phyloP scores from a whole-genome alignment of 2,888 invertebrate genomes.

The Malacosoma neustria region DNA sequence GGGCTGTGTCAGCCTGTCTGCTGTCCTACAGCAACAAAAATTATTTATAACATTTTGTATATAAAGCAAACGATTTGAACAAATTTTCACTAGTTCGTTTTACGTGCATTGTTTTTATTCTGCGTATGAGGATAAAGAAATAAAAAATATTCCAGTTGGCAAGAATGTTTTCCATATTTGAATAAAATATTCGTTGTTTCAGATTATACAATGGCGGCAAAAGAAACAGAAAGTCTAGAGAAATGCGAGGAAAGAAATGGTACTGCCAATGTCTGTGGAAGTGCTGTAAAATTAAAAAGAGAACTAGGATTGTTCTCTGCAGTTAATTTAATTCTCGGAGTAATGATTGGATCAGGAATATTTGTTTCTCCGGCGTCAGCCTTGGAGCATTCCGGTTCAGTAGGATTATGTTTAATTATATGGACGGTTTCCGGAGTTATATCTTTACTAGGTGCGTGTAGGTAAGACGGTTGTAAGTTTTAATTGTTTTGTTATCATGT shows the following conservation, averaged over 20 bases:
- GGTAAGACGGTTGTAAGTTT: slow-evolving; percentile 31
- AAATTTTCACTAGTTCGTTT: background rate
- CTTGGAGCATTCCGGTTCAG: slow-evolving; percentile 83
- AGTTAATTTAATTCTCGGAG: slow-evolving; percentile 87
- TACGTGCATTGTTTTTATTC: background rate
- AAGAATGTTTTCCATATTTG: background rate
- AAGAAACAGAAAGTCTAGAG: slow-evolving; percentile 27
- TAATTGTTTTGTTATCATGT: background rate
- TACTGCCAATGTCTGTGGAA: slow-evolving; percentile 26
- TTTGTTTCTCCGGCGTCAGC: slow-evolving; percentile 90
- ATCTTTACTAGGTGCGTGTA: slow-evolving; percentile 82
- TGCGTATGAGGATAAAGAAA: no score
- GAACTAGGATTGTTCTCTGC: slow-evolving; percentile 88
- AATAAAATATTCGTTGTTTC: slow-evolving; percentile 18
- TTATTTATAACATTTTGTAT: no score
- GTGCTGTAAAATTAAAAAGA: slow-evolving; percentile 78
- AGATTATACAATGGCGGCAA: slow-evolving; percentile 35
- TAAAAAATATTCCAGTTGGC: background rate
- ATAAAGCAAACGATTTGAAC: no score
- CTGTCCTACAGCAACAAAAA: no score
- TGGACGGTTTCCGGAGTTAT: slow-evolving; percentile 87
- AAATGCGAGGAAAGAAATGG: slow-evolving; percentile 28
- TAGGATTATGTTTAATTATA: slow-evolving; percentile 84
- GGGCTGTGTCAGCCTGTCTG: no score
- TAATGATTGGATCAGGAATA: slow-evolving; percentile 94